phyloP scores from a whole-genome alignment of 2,888 invertebrate genomes.

The Diplolepis rosae region DNA sequence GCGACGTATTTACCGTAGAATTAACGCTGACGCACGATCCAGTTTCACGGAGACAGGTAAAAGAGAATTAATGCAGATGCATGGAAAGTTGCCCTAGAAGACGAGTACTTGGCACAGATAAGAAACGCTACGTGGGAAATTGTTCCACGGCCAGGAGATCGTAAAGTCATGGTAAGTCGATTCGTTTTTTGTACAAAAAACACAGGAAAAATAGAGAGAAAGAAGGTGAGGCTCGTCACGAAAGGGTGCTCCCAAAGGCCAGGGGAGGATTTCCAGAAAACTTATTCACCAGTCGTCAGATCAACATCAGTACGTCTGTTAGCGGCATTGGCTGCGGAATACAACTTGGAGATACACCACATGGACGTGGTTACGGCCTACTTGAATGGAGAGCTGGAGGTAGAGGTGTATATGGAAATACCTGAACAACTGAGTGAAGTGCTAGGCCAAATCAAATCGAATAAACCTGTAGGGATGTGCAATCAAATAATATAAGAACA shows the following conservation, averaged over 20 bases:
- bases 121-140: background rate
- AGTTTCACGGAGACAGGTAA: background rate
- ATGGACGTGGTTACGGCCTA: too few relatives aligned
- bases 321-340: too few relatives aligned
- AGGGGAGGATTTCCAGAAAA: background rate
- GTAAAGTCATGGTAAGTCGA: background rate
- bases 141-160: background rate
- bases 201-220: background rate
- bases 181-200: background rate
- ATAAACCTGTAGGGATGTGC: too few relatives aligned
- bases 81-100: background rate
- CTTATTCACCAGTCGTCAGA: background rate
- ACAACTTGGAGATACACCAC: too few relatives aligned
- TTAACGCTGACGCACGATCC: background rate
- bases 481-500: too few relatives aligned
- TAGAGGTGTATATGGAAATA: too few relatives aligned
- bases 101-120: background rate
- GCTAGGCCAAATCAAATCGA: too few relatives aligned
- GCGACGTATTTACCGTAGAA: too few relatives aligned
- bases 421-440: too few relatives aligned
- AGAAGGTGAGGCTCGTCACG: background rate
- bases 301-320: background rate
- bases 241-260: too few relatives aligned
- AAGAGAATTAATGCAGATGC: too few relatives aligned
- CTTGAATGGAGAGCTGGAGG: too few relatives aligned